These are phyloP conservation scores for Stenurella melanura DNA, from an alignment of 2,888 invertebrate species.

Conservation along the genomic window DNA sequence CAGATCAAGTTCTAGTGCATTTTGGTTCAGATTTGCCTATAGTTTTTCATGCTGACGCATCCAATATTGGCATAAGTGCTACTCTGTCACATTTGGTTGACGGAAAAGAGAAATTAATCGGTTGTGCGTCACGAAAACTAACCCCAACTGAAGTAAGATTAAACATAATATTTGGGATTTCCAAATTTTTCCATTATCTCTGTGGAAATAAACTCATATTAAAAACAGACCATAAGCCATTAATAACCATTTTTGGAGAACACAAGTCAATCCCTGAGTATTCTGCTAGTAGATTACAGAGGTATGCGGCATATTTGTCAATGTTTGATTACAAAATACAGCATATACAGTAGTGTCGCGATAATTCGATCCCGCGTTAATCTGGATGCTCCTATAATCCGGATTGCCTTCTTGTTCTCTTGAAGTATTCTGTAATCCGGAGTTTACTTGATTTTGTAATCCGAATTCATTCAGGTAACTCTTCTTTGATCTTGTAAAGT, in stretches of 20 bases:
- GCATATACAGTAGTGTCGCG: too few relatives aligned
- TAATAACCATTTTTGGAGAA: constrained; percentile 13
- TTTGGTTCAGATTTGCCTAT: constrained; percentile 9
- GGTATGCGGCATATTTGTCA: constrained; percentile 23
- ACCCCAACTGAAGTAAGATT: too few relatives aligned
- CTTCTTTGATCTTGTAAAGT: too few relatives aligned
- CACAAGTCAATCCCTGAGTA: constrained; percentile 9
- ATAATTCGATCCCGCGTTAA: too few relatives aligned
- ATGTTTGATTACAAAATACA: constrained; percentile 13
- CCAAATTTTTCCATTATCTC: too few relatives aligned
- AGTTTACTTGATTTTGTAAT: too few relatives aligned
- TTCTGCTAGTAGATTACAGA: constrained; percentile 1
- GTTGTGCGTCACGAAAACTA: too few relatives aligned
- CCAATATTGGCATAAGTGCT: constrained; percentile 16
- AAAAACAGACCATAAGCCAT: constrained; percentile 17
- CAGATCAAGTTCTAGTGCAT: constrained; percentile 11
- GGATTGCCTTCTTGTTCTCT: too few relatives aligned
- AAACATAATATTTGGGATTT: too few relatives aligned
- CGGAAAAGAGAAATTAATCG: background rate
- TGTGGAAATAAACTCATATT: background rate
- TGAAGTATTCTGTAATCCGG: too few relatives aligned
- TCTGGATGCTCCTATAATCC: too few relatives aligned
- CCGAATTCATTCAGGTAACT: too few relatives aligned
- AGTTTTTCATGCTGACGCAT: background rate
- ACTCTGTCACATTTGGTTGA: background rate